Evolutionary conservation across 2,797 vertebrate species (phyloP).

Genomic region (Malacoraja senta): DNA sequence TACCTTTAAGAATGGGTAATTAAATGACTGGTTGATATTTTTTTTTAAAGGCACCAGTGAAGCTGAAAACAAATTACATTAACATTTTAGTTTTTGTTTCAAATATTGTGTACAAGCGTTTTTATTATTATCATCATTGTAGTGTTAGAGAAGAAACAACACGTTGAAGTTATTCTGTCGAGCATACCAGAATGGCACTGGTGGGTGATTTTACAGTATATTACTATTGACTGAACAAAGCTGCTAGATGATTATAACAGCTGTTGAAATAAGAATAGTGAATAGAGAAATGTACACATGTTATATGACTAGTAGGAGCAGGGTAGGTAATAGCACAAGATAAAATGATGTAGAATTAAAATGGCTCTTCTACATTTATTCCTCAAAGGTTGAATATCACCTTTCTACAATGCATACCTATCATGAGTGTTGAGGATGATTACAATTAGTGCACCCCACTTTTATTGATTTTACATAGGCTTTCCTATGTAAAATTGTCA

Average conservation of each 20-base stretch:
- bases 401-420: constrained; percentile 53
- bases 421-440: constrained; percentile 53
- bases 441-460: constrained; percentile 53
- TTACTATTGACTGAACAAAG: constrained; percentile 33
- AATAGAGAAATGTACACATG: not conserved
- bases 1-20: constrained; percentile 46
- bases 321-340: not conserved
- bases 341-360: constrained; percentile 12
- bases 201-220: constrained; percentile 33
- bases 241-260: not conserved
- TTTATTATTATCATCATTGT: constrained; percentile 21
- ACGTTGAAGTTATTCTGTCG: constrained; percentile 18
- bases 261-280: constrained; percentile 32
- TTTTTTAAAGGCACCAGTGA: not conserved
- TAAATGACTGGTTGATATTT: not conserved
- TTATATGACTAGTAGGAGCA: not conserved
- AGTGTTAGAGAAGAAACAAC: not conserved
- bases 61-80: not conserved
- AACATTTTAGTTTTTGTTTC: not conserved
- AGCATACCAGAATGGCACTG: constrained; percentile 26
- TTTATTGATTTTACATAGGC: constrained; percentile 56
- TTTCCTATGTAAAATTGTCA: not conserved
- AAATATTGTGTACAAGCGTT: not conserved
- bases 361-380: not conserved
- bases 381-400: not conserved